Evolutionary conservation across 2,113 vertebrate genomes (phyloP).

Genomic region (Leucoraja erinaceus): DNA sequence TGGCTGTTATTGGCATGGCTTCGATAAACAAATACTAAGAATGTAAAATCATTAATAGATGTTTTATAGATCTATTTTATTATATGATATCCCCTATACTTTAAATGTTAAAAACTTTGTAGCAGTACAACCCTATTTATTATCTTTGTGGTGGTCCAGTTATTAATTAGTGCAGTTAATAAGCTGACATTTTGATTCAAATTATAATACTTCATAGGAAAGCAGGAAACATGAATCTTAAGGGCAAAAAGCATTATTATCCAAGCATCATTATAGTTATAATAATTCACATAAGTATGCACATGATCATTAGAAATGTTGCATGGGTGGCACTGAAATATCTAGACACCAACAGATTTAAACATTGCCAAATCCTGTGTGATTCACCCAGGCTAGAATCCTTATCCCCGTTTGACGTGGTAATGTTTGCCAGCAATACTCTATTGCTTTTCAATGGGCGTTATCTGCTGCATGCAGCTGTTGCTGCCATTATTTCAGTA

Average conservation of each 20-base stretch:
- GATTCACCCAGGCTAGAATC: conserved; percentile 42
- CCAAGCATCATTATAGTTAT: neutral
- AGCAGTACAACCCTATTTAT: neutral
- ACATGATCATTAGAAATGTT: neutral
- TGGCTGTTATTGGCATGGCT: neutral
- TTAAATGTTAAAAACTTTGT: neutral
- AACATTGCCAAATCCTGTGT: conserved; percentile 16
- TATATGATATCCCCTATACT: neutral
- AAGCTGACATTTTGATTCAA: conserved; percentile 3
- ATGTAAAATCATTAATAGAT: neutral
- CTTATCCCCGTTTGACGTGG: conserved; percentile 41
- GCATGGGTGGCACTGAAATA: conserved; percentile 3
- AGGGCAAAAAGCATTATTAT: neutral
- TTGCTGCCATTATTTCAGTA: conserved; percentile 56
- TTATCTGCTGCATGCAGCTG: conserved; percentile 60
- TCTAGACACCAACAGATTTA: conserved; percentile 25
- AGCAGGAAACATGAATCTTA: neutral
- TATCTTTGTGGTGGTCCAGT: neutral
- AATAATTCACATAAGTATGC: conserved; percentile 15
- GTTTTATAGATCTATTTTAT: neutral
- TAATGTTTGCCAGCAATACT: conserved; percentile 51
- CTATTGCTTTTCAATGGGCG: conserved; percentile 46
- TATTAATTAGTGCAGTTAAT: neutral
- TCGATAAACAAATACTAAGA: neutral
- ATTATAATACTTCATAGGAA: neutral